A percentile compares a stretch with the other conserved stretches of the same genome.
phyloP scores from a whole-genome alignment of 1,140 invertebrate genomes.

The Heliothis virescens region DNA sequence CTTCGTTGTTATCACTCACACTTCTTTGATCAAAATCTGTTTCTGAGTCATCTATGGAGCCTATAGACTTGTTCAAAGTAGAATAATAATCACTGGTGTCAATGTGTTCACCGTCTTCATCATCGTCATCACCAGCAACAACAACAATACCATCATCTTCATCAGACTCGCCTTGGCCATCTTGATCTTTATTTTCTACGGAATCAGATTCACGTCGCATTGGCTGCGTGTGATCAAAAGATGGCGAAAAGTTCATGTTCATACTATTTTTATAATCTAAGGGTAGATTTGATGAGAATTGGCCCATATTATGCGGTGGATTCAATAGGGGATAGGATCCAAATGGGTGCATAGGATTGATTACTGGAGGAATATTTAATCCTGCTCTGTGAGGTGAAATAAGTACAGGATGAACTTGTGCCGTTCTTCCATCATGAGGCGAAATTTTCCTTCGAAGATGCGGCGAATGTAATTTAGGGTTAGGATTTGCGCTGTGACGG shows the following conservation, averaged over 20 bases:
- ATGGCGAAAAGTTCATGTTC: conserved; percentile 82
- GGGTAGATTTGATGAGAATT: conserved; percentile 82
- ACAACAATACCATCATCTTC: conserved; percentile 89
- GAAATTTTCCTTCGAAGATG: conserved; percentile 96
- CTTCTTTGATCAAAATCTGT: conserved; percentile 90
- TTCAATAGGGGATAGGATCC: conserved; percentile 92
- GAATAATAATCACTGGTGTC: conserved; percentile 84
- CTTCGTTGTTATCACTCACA: conserved; percentile 92
- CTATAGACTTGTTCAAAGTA: conserved; percentile 74
- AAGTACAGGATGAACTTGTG: conserved; percentile 93
- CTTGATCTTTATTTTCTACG: conserved; percentile 84
- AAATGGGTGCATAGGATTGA: conserved; percentile 90
- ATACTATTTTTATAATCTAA: conserved; percentile 90
- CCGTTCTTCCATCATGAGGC: conserved; percentile 95
- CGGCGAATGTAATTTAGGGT: conserved; percentile 99
- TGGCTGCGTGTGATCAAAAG: conserved; percentile 79
- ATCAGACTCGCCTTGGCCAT: conserved; percentile 82
- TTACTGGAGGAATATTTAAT: conserved; percentile 86
- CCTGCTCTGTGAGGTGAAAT: conserved; percentile 90
- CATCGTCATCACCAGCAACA: conserved; percentile 88
- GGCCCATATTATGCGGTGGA: conserved; percentile 90
- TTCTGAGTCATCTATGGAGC: conserved; percentile 86
- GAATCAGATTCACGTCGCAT: conserved; percentile 77
- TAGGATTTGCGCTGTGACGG: conserved; percentile 98
- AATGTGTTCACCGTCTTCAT: conserved; percentile 88